Base-by-base conservation (phyloP, 2,888 invertebrate genomes). In the Brachypalpus laphriformis region DNA sequence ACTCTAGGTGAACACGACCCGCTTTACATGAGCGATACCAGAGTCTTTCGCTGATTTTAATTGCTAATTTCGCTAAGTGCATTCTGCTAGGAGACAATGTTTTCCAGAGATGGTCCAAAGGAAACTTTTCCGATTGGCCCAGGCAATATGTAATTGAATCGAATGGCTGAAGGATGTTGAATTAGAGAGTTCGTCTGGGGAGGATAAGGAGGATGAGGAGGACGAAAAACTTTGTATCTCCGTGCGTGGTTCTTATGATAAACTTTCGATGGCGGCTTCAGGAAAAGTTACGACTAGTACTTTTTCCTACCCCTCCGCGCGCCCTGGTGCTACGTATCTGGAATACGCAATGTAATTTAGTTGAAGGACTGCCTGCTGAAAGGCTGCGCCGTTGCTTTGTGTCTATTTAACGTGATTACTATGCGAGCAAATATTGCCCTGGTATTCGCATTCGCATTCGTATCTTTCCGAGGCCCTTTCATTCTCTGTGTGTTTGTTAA, bases 281-380 rank as follows among this genome's bases (percentile, higher is more conserved):
- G 47, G 37, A 54, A 61, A 66, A 75, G 56, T 72, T 80, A 37
- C 25, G 51, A 72, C 51, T 49, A 45, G 45, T 51, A 51, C 20
- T 20, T 20, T 28, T 11, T 57, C 16, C 18, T 54, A 18, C 45
- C 18, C n/a, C 20, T n/a, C 47, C 65, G 25, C 25, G 25, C 25
- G 34, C 63, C 18, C 8, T 16, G 37, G 14, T 28, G 18, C 8
- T 40, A 83, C 83, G 83, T 78, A 56, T 59, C 70, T 70, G 63
- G 83, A 83, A 83, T 83, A 83, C 83, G 80, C 83, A 83, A 83
- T 83, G 83, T 83, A 83, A 83, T 83, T 83, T 80, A 74, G 40
- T 42, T 49, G 61, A 82, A 68, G 72, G 72, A 82, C 74, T 66
- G 49, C 75, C 31, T 34, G 51, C 37, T 45, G 51, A n/a, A 45